A percentile compares a stretch with the other conserved stretches of the same genome.
Conservation (phyloP, 35 echinoderm and acorn worm genomes). For the Heliocidaris erythrogramma region DNA sequence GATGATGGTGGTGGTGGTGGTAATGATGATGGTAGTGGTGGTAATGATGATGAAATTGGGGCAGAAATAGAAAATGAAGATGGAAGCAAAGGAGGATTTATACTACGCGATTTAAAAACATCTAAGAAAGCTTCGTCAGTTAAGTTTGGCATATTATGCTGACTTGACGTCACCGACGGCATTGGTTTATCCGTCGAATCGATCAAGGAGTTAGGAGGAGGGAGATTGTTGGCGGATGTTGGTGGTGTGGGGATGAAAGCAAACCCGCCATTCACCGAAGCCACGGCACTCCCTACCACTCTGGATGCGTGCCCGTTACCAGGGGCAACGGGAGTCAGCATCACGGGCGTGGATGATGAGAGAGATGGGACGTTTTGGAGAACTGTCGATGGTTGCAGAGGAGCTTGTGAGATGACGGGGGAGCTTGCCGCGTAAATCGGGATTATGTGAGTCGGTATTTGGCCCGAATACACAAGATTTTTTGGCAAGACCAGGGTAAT, state of each 20-base stretch:
- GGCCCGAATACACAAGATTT: constrained; percentile 60
- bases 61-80: background rate
- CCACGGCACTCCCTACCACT: background rate
- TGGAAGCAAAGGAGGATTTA: background rate
- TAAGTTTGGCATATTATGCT: background rate
- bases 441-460: constrained; percentile 82
- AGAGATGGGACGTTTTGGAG: background rate
- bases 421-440: constrained; percentile 68
- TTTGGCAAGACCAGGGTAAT: constrained; percentile 70
- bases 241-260: background rate
- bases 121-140: background rate
- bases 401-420: background rate
- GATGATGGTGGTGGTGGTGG: background rate
- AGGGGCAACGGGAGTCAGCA: background rate
- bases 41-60: background rate
- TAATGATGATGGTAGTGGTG: background rate
- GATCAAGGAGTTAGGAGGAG: background rate
- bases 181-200: background rate
- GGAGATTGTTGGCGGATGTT: background rate
- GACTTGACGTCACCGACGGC: background rate
- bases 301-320: constrained; percentile 17
- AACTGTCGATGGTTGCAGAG: background rate
- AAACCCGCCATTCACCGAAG: background rate
- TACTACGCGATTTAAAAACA: background rate
- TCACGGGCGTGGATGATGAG: background rate